Evolutionary conservation across 2,888 invertebrate genomes (phyloP).

Genomic region (Campaea margaritaria): DNA sequence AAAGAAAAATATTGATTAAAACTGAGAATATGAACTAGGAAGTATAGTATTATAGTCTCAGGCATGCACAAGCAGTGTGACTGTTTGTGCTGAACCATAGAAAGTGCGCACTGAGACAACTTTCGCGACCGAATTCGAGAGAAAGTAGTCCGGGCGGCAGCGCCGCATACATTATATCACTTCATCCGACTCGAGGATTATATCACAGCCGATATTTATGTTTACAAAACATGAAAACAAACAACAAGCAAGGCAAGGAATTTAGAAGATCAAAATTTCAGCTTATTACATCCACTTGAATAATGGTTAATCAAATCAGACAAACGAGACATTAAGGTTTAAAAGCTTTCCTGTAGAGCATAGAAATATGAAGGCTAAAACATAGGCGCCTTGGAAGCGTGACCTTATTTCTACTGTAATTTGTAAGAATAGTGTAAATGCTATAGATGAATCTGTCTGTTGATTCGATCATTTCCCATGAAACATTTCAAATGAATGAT

Average conservation of each 20-base stretch:
- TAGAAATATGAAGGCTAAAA: no score
- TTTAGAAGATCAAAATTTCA: constrained; percentile 5
- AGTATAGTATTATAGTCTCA: constrained; percentile 41
- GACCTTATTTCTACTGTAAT: no score
- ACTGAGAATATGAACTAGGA: constrained; percentile 5
- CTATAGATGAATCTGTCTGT: no score
- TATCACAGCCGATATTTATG: constrained; percentile 63
- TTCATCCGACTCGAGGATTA: constrained; percentile 75
- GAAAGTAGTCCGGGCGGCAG: constrained; percentile 81
- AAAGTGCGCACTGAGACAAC: constrained; percentile 81
- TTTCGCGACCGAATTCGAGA: constrained; percentile 85
- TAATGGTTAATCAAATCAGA: no score
- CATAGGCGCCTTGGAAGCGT: no score
- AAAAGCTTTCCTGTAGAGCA: no score
- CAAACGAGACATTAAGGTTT: no score
- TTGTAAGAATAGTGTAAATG: no score
- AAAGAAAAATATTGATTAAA: not conserved
- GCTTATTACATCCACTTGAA: no score
- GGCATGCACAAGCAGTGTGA: constrained; percentile 51
- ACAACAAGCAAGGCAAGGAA: constrained; percentile 19
- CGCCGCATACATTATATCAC: constrained; percentile 81
- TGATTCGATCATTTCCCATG: no score
- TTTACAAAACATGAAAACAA: constrained; percentile 49
- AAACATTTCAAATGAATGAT: constrained; percentile 18
- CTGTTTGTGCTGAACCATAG: constrained; percentile 76